These are phyloP conservation scores for Ictidomys tridecemlineatus DNA, from an alignment of 2,113 vertebrate genomes.

Conservation along the genomic window DNA sequence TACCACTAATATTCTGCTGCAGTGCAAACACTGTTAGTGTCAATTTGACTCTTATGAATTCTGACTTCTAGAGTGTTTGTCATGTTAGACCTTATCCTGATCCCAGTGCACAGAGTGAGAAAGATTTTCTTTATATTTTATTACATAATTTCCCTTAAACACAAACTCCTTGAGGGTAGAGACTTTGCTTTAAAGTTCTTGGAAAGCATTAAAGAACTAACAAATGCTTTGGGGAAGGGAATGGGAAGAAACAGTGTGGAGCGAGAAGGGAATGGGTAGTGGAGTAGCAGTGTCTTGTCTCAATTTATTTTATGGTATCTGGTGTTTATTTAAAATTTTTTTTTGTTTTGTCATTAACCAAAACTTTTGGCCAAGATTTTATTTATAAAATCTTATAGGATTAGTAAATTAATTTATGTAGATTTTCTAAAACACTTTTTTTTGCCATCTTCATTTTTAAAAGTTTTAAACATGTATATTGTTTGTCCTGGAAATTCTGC, in stretches of 20 bases:
- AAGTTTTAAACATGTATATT: background rate
- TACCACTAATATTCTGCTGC: background rate
- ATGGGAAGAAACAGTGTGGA: too few relatives aligned
- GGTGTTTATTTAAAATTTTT: conserved; percentile 25
- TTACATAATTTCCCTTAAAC: background rate
- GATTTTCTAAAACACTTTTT: conserved; percentile 21
- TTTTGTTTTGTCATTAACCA: conserved; percentile 38
- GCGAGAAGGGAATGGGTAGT: background rate
- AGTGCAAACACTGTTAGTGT: background rate
- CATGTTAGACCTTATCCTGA: background rate
- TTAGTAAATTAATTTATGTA: background rate
- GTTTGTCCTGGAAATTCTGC: background rate
- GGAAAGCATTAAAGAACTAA: background rate
- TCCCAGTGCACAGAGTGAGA: background rate
- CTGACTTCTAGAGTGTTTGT: background rate
- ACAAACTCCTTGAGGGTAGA: background rate
- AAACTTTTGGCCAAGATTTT: conserved; percentile 11
- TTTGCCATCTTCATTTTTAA: background rate
- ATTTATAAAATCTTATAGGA: background rate
- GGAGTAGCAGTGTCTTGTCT: background rate
- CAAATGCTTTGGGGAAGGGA: conserved; percentile 1
- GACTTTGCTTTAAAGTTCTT: background rate
- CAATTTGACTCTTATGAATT: background rate
- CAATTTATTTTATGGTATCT: background rate
- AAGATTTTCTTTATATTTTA: background rate